Conservation (phyloP, 2,113 vertebrate genomes). For the Apeltes quadracus region DNA sequence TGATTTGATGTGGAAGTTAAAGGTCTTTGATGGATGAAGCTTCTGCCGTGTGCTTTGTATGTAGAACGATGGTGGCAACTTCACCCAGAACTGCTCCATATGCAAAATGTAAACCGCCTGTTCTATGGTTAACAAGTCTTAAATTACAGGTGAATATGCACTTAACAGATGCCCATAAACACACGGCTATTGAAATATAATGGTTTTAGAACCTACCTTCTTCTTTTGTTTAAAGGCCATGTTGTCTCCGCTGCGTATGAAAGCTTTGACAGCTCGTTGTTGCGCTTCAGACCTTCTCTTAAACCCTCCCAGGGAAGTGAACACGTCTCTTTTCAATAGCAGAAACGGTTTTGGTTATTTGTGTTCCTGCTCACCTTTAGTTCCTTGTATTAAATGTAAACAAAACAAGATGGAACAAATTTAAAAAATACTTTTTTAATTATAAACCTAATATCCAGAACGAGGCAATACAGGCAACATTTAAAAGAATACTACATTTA, state of each 20-base stretch:
- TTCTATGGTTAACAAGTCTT: no score
- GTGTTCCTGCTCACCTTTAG: not conserved
- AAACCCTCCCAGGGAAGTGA: not conserved
- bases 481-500: constrained; percentile 19
- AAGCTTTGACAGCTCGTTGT: not conserved
- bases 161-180: no score
- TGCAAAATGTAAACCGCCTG: no score
- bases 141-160: no score
- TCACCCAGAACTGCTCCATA: no score
- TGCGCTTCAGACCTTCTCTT: not conserved
- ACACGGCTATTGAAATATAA: not conserved
- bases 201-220: constrained; percentile 50
- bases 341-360: not conserved
- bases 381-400: no score
- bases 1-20: not conserved
- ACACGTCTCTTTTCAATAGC: not conserved
- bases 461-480: constrained; percentile 36
- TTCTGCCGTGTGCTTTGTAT: no score
- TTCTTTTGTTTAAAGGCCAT: constrained; percentile 59
- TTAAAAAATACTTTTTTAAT: constrained; percentile 64
- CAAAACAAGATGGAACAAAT: not conserved
- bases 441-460: constrained; percentile 50
- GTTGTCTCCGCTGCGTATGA: not conserved
- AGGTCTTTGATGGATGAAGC: no score
- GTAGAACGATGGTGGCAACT: no score